Conservation (phyloP, 2,797 vertebrate species). For the Hozukius guyotensis region DNA sequence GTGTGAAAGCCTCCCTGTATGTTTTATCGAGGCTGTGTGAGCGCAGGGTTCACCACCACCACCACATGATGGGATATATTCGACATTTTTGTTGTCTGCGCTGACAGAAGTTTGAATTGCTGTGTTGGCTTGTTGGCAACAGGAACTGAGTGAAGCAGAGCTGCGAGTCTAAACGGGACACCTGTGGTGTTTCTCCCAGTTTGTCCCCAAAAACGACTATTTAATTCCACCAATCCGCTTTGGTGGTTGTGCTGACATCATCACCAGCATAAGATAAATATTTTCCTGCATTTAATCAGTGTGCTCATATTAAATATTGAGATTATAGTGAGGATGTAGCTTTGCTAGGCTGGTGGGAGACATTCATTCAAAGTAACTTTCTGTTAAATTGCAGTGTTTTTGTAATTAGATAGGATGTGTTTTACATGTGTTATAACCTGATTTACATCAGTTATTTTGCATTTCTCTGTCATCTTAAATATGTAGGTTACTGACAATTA, state of each 20-base stretch:
- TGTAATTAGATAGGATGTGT: not conserved
- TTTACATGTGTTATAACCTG: not conserved
- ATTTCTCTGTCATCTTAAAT: too few relatives aligned
- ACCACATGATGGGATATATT: conserved; percentile 13
- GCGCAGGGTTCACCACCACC: not conserved
- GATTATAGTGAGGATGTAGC: not conserved
- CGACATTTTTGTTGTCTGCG: conserved; percentile 38
- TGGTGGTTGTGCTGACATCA: not conserved
- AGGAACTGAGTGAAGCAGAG: conserved; percentile 24
- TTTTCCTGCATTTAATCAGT: not conserved
- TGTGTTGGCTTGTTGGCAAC: conserved; percentile 39
- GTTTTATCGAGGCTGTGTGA: not conserved
- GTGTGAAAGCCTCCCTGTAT: not conserved
- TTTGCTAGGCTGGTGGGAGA: not conserved
- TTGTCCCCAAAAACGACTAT: not conserved
- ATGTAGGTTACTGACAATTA: too few relatives aligned
- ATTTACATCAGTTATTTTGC: too few relatives aligned
- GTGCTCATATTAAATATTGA: not conserved
- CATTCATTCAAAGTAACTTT: not conserved
- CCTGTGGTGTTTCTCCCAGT: conserved; percentile 57
- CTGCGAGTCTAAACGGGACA: conserved; percentile 42
- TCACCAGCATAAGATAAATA: not conserved
- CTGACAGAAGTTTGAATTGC: conserved; percentile 52
- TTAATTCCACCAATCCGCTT: not conserved
- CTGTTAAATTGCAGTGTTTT: not conserved